Conservation (phyloP, 2,888 invertebrate species). For the Hyles lineata region DNA sequence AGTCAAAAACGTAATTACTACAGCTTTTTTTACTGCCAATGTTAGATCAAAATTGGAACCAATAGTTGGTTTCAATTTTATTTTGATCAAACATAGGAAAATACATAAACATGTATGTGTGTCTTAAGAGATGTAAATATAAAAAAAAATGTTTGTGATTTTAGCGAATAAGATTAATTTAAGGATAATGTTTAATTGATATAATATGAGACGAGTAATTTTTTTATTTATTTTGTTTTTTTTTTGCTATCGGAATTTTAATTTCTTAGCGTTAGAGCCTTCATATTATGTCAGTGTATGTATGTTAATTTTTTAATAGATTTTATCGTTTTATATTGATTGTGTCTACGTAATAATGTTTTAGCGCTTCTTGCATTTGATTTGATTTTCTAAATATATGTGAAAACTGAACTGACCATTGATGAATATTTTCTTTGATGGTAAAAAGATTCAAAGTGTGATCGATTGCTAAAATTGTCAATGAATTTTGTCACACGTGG, state of each 20-base stretch:
- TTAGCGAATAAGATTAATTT: background rate
- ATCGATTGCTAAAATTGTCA: no score
- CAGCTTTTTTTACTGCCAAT: background rate
- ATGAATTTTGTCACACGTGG: no score
- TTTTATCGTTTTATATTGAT: constrained; percentile 31
- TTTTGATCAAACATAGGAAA: background rate
- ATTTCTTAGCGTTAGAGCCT: constrained; percentile 29
- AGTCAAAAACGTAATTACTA: background rate
- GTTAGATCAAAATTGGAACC: background rate
- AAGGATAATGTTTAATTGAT: constrained; percentile 22
- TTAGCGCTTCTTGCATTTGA: no score
- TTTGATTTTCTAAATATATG: no score
- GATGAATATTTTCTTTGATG: no score
- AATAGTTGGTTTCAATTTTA: background rate
- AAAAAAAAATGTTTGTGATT: constrained; percentile 22
- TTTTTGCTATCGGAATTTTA: constrained; percentile 34
- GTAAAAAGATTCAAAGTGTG: no score
- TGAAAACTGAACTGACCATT: no score
- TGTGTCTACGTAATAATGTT: constrained; percentile 29
- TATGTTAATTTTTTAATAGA: constrained; percentile 32
- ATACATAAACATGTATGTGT: background rate
- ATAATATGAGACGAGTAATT: constrained; percentile 32
- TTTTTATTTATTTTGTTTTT: constrained; percentile 26
- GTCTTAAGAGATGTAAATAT: background rate
- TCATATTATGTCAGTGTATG: constrained; percentile 39